Conservation (phyloP, 2,888 invertebrate genomes). For the Oconnorella tubifera region DNA sequence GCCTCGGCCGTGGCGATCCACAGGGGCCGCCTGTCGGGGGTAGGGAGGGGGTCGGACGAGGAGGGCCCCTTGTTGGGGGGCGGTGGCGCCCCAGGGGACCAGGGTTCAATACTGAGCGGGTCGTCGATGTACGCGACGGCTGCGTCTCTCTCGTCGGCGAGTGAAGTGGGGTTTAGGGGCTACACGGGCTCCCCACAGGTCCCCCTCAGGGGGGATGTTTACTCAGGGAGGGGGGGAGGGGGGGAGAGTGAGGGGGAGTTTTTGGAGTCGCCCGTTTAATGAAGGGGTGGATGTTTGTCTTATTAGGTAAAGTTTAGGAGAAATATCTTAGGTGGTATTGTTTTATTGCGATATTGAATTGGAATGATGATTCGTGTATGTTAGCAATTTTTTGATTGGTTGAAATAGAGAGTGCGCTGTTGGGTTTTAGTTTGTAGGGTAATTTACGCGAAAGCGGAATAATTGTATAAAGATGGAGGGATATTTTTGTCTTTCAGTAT, state of each 20-base stretch:
- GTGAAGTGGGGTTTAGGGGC: too few relatives aligned
- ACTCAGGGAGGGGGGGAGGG: not conserved
- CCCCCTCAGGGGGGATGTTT: not conserved
- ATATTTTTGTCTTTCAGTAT: too few relatives aligned
- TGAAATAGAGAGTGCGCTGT: too few relatives aligned
- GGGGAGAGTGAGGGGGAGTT: slow-evolving; percentile 11
- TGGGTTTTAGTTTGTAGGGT: too few relatives aligned
- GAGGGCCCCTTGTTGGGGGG: slow-evolving; percentile 20
- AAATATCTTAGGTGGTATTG: too few relatives aligned
- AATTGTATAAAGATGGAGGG: too few relatives aligned
- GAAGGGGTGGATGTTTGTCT: not conserved
- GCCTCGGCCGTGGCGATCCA: slow-evolving; percentile 30
- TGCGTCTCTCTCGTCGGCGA: slow-evolving; percentile 28
- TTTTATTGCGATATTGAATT: too few relatives aligned
- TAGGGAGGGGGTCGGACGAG: slow-evolving; percentile 12
- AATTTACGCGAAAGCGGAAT: too few relatives aligned
- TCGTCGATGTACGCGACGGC: slow-evolving; percentile 35
- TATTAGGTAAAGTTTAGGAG: too few relatives aligned
- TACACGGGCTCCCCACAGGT: slow-evolving; percentile 17
- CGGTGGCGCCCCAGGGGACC: slow-evolving; percentile 30
- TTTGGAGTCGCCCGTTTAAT: slow-evolving; percentile 25
- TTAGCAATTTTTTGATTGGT: too few relatives aligned
- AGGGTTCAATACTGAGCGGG: slow-evolving; percentile 31
- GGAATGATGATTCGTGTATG: too few relatives aligned
- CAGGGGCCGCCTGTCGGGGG: slow-evolving; percentile 20